phyloP scores from a whole-genome alignment of 2,113 vertebrate genomes.

The Hystrix brachyura region DNA sequence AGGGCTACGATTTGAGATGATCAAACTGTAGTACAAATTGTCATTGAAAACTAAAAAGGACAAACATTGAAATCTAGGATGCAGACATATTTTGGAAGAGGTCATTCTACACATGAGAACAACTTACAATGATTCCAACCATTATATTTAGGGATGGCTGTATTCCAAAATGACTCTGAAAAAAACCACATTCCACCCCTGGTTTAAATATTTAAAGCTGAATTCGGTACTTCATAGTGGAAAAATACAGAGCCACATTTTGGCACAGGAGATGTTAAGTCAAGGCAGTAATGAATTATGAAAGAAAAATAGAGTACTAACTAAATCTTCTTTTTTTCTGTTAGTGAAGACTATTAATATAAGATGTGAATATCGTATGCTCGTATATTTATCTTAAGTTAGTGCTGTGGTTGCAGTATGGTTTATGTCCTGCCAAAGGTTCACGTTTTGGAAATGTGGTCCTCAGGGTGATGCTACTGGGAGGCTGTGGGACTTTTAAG shows the following conservation, averaged over 20 bases:
- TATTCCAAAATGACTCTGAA: not conserved
- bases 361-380: not conserved
- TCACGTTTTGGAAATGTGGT: not conserved
- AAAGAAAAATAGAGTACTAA: not conserved
- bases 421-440: not conserved
- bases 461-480: not conserved
- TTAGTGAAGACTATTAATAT: not conserved
- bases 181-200: not conserved
- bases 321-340: not conserved
- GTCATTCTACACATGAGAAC: not conserved
- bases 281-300: constrained; percentile 16
- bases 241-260: not conserved
- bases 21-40: not conserved
- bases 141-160: not conserved
- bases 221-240: not conserved
- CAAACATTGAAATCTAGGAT: not conserved
- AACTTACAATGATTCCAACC: not conserved
- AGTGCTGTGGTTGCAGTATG: not conserved
- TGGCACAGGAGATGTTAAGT: not conserved
- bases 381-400: not conserved
- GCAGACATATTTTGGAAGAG: not conserved
- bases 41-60: not conserved
- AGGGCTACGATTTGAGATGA: not conserved
- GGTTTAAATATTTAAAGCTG: not conserved
- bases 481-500: not conserved